Percentiles rank a stretch among this genome's conserved stretches.
Conservation (phyloP, 2,888 invertebrate species). For the Rhagonycha lutea region DNA sequence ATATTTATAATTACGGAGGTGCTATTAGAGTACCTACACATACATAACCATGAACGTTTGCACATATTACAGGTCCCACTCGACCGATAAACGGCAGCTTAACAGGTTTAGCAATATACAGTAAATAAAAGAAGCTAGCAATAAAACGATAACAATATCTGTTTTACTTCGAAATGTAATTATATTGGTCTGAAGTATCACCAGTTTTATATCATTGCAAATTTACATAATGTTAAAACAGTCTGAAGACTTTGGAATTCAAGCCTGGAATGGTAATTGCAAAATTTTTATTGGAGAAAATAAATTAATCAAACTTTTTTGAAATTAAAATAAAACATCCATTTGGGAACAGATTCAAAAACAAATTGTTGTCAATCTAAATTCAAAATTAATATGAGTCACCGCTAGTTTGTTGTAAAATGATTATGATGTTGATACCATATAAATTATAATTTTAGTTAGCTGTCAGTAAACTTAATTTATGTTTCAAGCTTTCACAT, state of each 20-base stretch:
- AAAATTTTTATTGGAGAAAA: background rate
- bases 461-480: constrained; percentile 8
- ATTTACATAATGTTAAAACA: background rate
- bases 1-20: constrained; percentile 26
- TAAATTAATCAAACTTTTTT: background rate
- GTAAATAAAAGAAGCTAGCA: constrained; percentile 28
- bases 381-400: constrained; percentile 3
- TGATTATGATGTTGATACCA: constrained; percentile 10
- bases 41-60: constrained; percentile 13
- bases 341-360: background rate
- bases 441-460: constrained; percentile 7
- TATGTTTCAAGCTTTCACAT: background rate
- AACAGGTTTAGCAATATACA: constrained; percentile 30
- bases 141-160: constrained; percentile 37
- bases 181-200: constrained; percentile 30
- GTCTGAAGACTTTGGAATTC: background rate
- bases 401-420: background rate
- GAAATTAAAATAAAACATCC: background rate
- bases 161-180: constrained; percentile 34
- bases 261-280: background rate
- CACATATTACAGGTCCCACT: constrained; percentile 28
- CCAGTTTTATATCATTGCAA: background rate
- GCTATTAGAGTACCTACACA: constrained; percentile 22
- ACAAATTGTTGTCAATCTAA: background rate
- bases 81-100: constrained; percentile 23